Base-by-base conservation (phyloP, 2,888 invertebrate genomes). In the Drosophila prolongata region DNA sequence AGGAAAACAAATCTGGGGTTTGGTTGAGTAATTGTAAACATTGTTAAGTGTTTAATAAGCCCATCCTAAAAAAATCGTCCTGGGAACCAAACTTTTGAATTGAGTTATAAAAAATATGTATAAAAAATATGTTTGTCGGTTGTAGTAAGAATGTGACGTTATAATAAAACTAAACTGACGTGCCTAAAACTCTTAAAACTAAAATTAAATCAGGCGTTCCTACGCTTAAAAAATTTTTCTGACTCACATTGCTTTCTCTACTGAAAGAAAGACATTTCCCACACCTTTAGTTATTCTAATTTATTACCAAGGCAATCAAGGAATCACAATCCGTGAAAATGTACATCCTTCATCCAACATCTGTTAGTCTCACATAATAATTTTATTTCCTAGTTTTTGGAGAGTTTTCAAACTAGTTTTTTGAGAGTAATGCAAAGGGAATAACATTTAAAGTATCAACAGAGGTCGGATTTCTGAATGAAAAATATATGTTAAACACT, bases 11-110 rank as follows among this genome's bases (percentile, higher is more conserved):
- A 47, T 13, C 6, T 30, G 19, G n/a, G 49, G 42, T 16, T 57
- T 44, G 6, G 46, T 42, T 11, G 44, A 59, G 61, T 52, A 27
- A 71, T 59, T 42, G 60, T 71, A 52, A 71, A 71, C 47, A 55
- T 24, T 43, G 65, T 27, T 43, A 56, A 65, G 47, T 40, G 56
- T 40, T 35, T 47, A 14, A 64, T 57, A 27, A 4, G 46, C 13
- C 54, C 13, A 24, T 59, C 16, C 27, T 9, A 1, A 10, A 54
- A 55, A 66, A 65, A 16, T 10, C 2, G 10, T 40, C 10, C 1
- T 24, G 38, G 19, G 13, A 24, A 52, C 38, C 10, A 34, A 16
- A 35, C 11, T 13, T 27, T 65, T 24, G 46, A 27, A 68, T 67
- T 54, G 46, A 19, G 2, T 35, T 19, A 8, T n/a, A 57, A 43